Evolutionary conservation across 2,113 vertebrate genomes (phyloP), one percentile per base, ranked within the genome.

Genomic region (Fulmarus glacialis): DNA sequence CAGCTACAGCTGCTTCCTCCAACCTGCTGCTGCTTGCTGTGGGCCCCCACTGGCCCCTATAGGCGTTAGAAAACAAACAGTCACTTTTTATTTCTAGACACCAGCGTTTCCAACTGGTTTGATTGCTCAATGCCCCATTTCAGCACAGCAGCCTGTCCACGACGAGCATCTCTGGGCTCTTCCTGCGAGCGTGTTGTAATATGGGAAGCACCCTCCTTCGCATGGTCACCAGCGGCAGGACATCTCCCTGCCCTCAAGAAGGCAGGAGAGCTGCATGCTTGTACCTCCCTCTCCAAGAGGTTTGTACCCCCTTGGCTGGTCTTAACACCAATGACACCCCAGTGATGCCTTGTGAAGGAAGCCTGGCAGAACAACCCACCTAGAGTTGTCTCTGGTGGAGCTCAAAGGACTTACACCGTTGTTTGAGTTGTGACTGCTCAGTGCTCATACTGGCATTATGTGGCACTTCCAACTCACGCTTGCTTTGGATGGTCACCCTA

Each of bases 1-100:
- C 94, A 80, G 73, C 90, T 93, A 73, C 98, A 98, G 97, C 97
- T 98, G 97, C 97, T 98, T 98, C 97, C 97, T 98, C 95, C 92
- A 20, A 56, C 23, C 87, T 75, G 80, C 74, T 85, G 82, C 81
- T 1, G 11, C 85, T 29, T 34, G 67, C 59, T 15, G 0, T 50
- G 32, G 89, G 75, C 94, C 91, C 92, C 91, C 53, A 43, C 93
- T 6, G 16, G 93, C 92, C 79, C 90, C 90, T 59, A 5, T 26
- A 60, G 72, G 94, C 94, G 89, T 97, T 97, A 97, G 93, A 98
- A 96, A 96, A 90, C 85, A 93, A 98, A 96, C 97, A 98, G 97
- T 95, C 95, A 80, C 97, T 97, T 97, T 97, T 96, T 95, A 96
- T 97, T 97, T 97, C 97, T 93, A 90, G 94, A 91, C 77, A 96